These are phyloP conservation scores for Hypercompe scribonia DNA, from an alignment of 2,888 invertebrate genomes.

Conservation along the genomic window DNA sequence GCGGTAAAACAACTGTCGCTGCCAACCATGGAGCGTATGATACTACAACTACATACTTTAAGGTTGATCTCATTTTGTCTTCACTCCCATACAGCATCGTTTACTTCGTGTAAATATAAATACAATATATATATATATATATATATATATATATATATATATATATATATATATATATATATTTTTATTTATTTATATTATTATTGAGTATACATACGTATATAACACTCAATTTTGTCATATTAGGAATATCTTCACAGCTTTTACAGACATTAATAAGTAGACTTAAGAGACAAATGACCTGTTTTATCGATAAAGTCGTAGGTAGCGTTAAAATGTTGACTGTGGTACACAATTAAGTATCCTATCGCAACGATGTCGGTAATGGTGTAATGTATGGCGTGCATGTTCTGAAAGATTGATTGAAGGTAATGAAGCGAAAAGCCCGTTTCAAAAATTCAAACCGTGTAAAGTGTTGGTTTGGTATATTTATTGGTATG, in stretches of 20 bases:
- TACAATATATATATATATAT: too few relatives aligned
- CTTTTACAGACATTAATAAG: background rate
- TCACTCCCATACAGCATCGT: too few relatives aligned
- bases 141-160: too few relatives aligned
- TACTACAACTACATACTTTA: too few relatives aligned
- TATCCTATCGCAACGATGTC: conserved; percentile 39
- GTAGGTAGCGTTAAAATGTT: conserved; percentile 40
- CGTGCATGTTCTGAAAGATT: conserved; percentile 56
- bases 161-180: too few relatives aligned
- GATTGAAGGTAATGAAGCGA: conserved; percentile 64
- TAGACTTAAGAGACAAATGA: background rate
- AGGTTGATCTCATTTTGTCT: too few relatives aligned
- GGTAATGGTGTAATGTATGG: conserved; percentile 21
- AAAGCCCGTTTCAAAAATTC: conserved; percentile 60
- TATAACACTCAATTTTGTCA: background rate
- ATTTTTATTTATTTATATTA: too few relatives aligned
- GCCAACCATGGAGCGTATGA: too few relatives aligned
- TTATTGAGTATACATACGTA: too few relatives aligned
- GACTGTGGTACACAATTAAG: conserved; percentile 42
- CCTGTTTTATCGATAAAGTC: conserved; percentile 27
- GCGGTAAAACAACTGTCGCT: too few relatives aligned
- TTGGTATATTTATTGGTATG: background rate
- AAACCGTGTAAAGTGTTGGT: conserved; percentile 55
- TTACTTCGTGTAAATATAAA: too few relatives aligned
- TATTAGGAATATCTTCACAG: background rate